Base-by-base conservation (phyloP, 2,113 vertebrate species). In the Galemys pyrenaicus region DNA sequence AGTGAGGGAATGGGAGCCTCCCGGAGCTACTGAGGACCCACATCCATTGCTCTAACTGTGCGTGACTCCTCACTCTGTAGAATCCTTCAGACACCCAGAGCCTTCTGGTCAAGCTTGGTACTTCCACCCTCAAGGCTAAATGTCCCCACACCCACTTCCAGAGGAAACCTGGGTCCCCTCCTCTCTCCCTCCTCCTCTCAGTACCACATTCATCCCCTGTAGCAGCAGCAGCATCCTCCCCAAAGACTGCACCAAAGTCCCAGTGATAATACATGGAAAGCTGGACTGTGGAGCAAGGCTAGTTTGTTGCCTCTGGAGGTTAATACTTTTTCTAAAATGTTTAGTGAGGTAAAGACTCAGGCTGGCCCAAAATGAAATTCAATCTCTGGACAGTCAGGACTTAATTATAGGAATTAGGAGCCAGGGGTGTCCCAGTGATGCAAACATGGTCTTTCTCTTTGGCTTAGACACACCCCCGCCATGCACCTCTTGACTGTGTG, bases 161-260 rank as follows among this genome's bases (percentile, higher is more conserved):
- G 51, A 77, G 24, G 70, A 35, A 92, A 35, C 1, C 84, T 62
- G 62, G 78, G 26, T 19, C 41, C 19, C 32, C 44, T 15, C 28
- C 62, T 89, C 37, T 46, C 19, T 49, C 51, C 26, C 13, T 15
- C 28, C 24, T 71, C 28, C 58, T 56, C 39, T 12, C 41, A 15
- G 46, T 0, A 22, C 26, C 28, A 49, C 0, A 17, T 6, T 30
- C 22, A 15, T 0, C 3, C 54, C 19, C 32, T 1, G 6, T 35
- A 60, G 32, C 10, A 24, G 32, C 51, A 73, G 65, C 32, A 30
- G 17, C 60, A 30, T 28, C 35, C 11, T 56, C 13, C 15, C 35
- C 22, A 6, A 20, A 75, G 30, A 37, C 41, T 58, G 28, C 5
- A 37, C 37, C 1, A 6, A 24, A 10, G 37, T 68, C 51, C 30